Percentiles rank a stretch among this genome's conserved stretches.
These are phyloP conservation scores for Falco punctatus DNA, from an alignment of 2,113 vertebrate species.

Conservation along the genomic window DNA sequence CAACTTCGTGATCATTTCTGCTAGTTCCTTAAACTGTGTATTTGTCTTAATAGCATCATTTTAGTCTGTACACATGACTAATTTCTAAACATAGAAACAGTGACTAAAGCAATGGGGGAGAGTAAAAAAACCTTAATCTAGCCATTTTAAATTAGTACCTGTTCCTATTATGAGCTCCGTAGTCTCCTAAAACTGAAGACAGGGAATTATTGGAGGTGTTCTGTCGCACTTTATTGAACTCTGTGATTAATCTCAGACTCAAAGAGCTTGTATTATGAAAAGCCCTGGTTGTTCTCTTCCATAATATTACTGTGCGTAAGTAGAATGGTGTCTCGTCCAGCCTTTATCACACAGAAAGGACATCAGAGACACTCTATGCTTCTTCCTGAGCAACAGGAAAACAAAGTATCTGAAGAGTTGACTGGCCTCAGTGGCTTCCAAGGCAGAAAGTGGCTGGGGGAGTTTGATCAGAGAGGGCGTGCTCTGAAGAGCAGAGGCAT, in stretches of 20 bases:
- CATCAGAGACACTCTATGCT: neutral
- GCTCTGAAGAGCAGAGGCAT: neutral
- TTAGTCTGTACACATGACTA: neutral
- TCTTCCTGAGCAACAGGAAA: neutral
- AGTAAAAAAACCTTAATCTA: fast-evolving
- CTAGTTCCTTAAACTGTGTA: neutral
- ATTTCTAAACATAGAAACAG: neutral
- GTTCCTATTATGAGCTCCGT: neutral
- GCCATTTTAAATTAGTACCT: neutral
- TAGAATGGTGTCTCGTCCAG: neutral
- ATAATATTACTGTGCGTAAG: neutral
- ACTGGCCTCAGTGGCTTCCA: neutral
- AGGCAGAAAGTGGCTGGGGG: neutral
- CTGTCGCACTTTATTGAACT: neutral
- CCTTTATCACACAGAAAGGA: neutral
- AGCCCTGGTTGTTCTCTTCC: neutral
- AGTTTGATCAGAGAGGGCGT: neutral
- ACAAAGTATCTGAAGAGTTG: neutral
- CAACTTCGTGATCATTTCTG: neutral
- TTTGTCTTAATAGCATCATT: neutral
- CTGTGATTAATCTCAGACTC: neutral
- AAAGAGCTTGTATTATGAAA: neutral
- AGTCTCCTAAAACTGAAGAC: neutral
- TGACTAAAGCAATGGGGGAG: neutral
- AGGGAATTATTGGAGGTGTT: neutral